These are phyloP conservation scores for Melanerpes aurifrons DNA, from an alignment of 2,113 vertebrate genomes.

Conservation along the genomic window DNA sequence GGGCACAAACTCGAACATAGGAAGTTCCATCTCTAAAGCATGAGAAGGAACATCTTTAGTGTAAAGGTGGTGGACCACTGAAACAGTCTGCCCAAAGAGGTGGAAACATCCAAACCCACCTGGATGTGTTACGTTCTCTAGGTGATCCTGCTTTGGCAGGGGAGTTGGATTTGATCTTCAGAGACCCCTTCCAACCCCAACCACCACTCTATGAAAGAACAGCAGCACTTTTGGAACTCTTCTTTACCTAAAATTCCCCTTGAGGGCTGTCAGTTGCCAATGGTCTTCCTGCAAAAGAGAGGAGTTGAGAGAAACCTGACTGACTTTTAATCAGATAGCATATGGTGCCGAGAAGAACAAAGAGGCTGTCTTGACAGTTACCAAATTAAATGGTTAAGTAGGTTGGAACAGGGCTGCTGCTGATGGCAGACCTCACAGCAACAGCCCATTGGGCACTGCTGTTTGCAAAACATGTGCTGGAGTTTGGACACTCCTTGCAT, in stretches of 20 bases:
- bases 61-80: no score
- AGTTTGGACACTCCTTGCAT: conserved; percentile 20
- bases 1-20: no score
- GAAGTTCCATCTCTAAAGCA: no score
- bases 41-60: no score
- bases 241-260: background rate
- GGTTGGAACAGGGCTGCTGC: background rate
- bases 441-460: conserved; percentile 14
- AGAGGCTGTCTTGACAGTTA: conserved; percentile 9
- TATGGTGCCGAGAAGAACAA: conserved; percentile 17
- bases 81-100: no score
- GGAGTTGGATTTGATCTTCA: no score
- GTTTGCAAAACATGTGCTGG: conserved; percentile 13
- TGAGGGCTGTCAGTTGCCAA: conserved; percentile 10
- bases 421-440: conserved; percentile 29
- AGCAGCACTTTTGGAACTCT: background rate
- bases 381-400: conserved; percentile 52
- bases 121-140: no score
- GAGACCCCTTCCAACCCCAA: no score
- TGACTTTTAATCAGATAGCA: conserved; percentile 33
- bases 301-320: background rate
- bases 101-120: no score
- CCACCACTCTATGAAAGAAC: no score
- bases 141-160: no score
- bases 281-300: conserved; percentile 12